Base-by-base conservation (phyloP, 2,797 vertebrate genomes). In the Schizopygopsis malacanthus region DNA sequence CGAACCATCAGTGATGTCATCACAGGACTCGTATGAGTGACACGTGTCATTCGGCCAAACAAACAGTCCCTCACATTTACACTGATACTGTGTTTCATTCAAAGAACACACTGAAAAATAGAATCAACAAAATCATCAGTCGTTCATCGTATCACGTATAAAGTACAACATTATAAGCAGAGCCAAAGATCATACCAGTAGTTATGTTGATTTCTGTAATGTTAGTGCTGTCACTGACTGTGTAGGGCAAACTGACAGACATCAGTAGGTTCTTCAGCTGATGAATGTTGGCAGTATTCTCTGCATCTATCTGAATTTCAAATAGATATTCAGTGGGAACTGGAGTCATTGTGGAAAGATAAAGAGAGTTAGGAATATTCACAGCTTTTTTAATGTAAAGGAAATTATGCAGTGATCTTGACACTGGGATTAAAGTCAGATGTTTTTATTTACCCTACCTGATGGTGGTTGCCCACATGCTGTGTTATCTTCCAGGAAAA, bases 1-100 rank as follows among this genome's bases (percentile, higher is more conserved):
- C 0, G 65, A 72, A 20, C 79, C 54, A 50, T 33, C 33, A 0
- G 39, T 10, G 59, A 79, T 47, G 45, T 72, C 87, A 43, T 89
- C 81, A 87, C 93, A 94, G 45, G 50, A 18, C 28, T 87, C 83
- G 39, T 92, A 90, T 43, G 61, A 86, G 18, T 45, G 76, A 65
- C 87, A 88, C 52, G 79, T 86, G 37, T 85, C 79, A 78, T 81
- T 86, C 4, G 87, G 22, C 89, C 88, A 89, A 39, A 77, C 75
- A 79, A 70, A 86, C 41, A 22, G 81, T 63, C 28, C 59, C 73
- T 88, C 85, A 85, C 89, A 90, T 75, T 79, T 73, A 69, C 87
- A 88, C 75, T 86, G 59, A 84, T 86, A 79, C 45, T 50, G 71
- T 0, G 52, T 81, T 39, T 43, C 2, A 2, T 83, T 86, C 25